These are phyloP conservation scores for Oithona nana DNA, from an alignment of 2,888 invertebrate species.

Conservation along the genomic window DNA sequence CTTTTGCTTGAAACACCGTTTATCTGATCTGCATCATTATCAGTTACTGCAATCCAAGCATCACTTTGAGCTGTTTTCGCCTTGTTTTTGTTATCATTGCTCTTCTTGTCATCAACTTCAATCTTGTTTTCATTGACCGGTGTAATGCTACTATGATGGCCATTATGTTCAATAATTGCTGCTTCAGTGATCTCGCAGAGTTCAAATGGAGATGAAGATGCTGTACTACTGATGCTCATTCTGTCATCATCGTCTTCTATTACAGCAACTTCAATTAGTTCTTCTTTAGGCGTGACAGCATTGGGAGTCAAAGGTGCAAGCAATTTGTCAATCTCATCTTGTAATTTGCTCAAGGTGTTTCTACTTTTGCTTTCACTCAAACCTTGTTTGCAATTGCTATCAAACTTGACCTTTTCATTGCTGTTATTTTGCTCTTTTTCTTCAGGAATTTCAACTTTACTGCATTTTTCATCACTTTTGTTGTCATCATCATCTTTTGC, in stretches of 20 bases:
- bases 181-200: not conserved
- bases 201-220: not conserved
- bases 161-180: not conserved
- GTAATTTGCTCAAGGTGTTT: not conserved
- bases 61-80: not conserved
- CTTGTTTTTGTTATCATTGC: not conserved
- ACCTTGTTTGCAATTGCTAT: not conserved
- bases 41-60: not conserved
- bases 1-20: no score
- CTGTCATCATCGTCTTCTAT: not conserved
- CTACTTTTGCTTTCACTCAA: no score
- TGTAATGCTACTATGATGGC: not conserved
- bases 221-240: not conserved
- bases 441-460: not conserved
- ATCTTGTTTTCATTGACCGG: not conserved
- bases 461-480: not conserved
- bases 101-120: not conserved
- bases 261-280: not conserved
- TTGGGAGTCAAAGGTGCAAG: not conserved
- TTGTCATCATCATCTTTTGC: not conserved
- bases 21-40: not conserved
- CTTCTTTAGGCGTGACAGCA: not conserved
- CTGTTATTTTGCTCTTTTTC: not conserved
- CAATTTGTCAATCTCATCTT: slow-evolving; percentile 6
- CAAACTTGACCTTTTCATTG: not conserved